A percentile compares a stretch with the other conserved stretches of the same genome.
Evolutionary conservation across 1,140 invertebrate species (phyloP).

Genomic region (Drosophila sulfurigaster): DNA sequence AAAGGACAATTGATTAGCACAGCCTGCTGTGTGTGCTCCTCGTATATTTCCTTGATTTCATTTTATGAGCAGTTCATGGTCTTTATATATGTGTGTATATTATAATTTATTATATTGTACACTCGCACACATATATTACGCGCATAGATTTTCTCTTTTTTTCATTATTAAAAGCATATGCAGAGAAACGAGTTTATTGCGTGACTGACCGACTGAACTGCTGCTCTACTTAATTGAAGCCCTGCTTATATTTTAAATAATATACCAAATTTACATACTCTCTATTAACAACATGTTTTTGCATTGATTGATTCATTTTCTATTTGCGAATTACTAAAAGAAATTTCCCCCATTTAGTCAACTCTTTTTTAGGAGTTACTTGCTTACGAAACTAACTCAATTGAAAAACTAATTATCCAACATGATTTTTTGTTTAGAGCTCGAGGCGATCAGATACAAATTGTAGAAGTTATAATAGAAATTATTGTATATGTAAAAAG

Average conservation of each 20-base stretch:
- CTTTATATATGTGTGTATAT: not conserved
- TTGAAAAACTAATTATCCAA: too few species aligned
- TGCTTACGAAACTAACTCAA: too few species aligned
- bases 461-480: too few species aligned
- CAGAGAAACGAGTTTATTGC: slow-evolving; percentile 76
- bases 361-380: too few species aligned
- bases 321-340: not conserved
- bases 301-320: slow-evolving; percentile 41
- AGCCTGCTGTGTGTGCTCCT: slow-evolving; percentile 43
- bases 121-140: slow-evolving; percentile 35
- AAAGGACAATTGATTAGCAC: slow-evolving; percentile 57
- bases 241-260: slow-evolving; percentile 40
- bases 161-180: slow-evolving; percentile 71
- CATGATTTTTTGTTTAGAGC: too few species aligned
- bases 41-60: not conserved
- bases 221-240: slow-evolving; percentile 71
- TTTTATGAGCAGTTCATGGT: slow-evolving; percentile 32
- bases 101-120: slow-evolving; percentile 27
- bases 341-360: not conserved
- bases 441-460: too few species aligned
- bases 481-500: too few species aligned
- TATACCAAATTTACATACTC: slow-evolving; percentile 21
- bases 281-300: not conserved
- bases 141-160: slow-evolving; percentile 9
- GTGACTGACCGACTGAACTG: slow-evolving; percentile 56